phyloP scores from a whole-genome alignment of 2,113 vertebrate species.

The Eclectus roratus region DNA sequence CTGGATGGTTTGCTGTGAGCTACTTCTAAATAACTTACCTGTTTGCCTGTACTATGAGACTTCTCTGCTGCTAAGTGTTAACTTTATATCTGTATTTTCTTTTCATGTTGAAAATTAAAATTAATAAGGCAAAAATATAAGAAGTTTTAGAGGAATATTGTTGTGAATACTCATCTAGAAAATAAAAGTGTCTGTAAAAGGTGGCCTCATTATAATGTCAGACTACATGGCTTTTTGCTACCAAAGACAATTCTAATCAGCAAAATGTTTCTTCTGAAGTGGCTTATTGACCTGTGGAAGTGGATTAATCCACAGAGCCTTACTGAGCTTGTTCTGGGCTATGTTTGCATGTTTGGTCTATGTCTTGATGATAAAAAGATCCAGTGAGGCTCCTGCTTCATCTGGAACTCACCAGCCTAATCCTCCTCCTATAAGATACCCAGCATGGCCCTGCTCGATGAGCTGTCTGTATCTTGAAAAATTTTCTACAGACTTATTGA shows the following conservation, averaged over 20 bases:
- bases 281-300: not conserved
- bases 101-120: not conserved
- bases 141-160: not conserved
- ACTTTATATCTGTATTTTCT: not conserved
- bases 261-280: not conserved
- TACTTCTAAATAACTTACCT: not conserved
- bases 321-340: not conserved
- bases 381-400: not conserved
- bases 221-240: not conserved
- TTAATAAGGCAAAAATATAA: not conserved
- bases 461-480: not conserved
- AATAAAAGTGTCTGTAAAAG: not conserved
- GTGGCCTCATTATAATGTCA: not conserved
- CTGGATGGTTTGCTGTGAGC: not conserved
- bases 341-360: not conserved
- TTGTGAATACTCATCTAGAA: not conserved
- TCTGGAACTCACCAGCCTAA: not conserved
- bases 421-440: not conserved
- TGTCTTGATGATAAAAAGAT: not conserved
- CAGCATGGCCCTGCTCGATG: rapidly evolving
- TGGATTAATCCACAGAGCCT: not conserved
- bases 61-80: not conserved
- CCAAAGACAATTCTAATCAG: not conserved
- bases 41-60: not conserved
- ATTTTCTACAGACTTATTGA: not conserved